phyloP scores from a whole-genome alignment of 2,888 invertebrate genomes.

The Periphyllus acericola region DNA sequence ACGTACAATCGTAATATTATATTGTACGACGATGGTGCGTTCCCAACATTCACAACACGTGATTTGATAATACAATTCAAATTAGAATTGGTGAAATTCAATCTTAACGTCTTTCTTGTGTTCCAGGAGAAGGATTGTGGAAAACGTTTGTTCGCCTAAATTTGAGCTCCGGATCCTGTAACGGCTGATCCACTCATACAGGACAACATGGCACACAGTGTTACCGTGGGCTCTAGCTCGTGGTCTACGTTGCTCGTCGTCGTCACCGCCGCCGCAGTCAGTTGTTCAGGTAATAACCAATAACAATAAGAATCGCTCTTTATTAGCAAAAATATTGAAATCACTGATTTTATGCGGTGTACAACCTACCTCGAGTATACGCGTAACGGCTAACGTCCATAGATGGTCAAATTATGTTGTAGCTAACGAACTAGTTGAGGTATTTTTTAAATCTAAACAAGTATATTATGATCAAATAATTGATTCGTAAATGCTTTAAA shows the following conservation, averaged over 20 bases:
- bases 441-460: too few species aligned
- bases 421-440: too few species aligned
- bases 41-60: too few species aligned
- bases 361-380: too few species aligned
- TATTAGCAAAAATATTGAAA: not conserved
- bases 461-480: too few species aligned
- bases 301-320: not conserved
- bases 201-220: conserved; percentile 1
- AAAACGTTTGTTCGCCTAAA: not conserved
- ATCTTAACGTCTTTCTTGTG: not conserved
- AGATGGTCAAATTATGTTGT: too few species aligned
- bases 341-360: too few species aligned
- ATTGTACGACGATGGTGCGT: too few species aligned
- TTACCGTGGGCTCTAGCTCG: not conserved
- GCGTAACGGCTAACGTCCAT: too few species aligned
- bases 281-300: conserved; percentile 26
- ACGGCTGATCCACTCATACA: not conserved
- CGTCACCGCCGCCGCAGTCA: not conserved
- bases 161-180: not conserved
- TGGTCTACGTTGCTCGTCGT: conserved; percentile 6
- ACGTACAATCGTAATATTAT: too few species aligned
- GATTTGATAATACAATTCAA: not conserved
- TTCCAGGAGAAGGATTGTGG: conserved; percentile 2
- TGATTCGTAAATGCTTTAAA: too few species aligned
- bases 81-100: not conserved